Base-by-base conservation (phyloP, 2,113 vertebrate species). In the Amphiprion percula region DNA sequence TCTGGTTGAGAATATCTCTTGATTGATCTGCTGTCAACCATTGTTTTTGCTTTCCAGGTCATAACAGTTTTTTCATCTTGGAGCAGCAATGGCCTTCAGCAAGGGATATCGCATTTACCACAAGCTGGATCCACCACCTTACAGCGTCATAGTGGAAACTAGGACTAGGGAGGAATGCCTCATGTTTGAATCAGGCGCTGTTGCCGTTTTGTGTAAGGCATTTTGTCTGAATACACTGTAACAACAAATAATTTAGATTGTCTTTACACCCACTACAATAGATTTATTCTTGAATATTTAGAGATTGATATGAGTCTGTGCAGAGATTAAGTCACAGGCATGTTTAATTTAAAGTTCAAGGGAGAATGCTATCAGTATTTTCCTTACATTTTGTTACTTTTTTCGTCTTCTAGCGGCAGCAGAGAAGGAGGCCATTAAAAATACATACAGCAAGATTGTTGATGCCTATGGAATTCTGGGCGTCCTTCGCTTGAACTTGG, bases 21-120 rank as follows among this genome's bases (percentile, higher is more conserved):
- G 11, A 33, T 15, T 53, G 4, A 83, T 67, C 21, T 41, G 24
- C 14, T 70, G 15, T 30, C 4, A 0, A 55, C 44, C 4, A 10
- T 52, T 77, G 15, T 75, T 44, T 50, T 71, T 74, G 17, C 9
- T 75, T 79, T 77, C 1, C 84, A 90, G 91, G 82, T 87, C 56
- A 50, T 83, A 76, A 79, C 44, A 28, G 66, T 84, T 64, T 70
- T 76, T 83, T 78, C 75, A 77, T 88, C 74, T 52, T 56, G 78
- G 76, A 88, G 85, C 79, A 84, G 84, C 71, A 79, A 99, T 99
- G 98, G 98, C 98, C 86, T 99, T 99, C 95, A 99, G 98, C 92
- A 99, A 99, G 94, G 98, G 98, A 88, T 99, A 97, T 88, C 96
- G 97, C 17, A 95, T 99, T 89, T 98, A 96, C 93, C 98, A 99